Evolutionary conservation across 2,113 vertebrate genomes (phyloP).

Genomic region (Okapia johnstoni): DNA sequence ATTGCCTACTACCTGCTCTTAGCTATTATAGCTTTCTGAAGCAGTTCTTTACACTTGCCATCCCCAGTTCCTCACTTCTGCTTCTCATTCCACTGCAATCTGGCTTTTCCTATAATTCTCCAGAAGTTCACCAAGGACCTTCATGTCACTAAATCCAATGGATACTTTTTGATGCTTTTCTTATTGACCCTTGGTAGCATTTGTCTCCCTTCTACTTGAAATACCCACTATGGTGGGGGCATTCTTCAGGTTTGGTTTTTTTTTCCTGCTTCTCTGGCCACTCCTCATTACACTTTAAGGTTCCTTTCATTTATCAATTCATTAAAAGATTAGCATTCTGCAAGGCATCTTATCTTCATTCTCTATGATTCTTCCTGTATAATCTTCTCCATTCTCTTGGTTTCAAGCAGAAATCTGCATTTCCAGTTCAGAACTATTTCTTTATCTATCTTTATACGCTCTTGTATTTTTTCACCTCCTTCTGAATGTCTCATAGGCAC

Average conservation of each 20-base stretch:
- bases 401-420: neutral
- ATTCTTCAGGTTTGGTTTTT: neutral
- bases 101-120: neutral
- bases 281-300: neutral
- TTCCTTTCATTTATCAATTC: neutral
- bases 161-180: neutral
- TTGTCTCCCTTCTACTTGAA: neutral
- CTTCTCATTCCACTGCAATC: neutral
- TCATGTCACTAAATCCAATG: neutral
- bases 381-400: neutral
- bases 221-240: neutral
- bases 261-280: neutral
- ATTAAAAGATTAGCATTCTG: neutral
- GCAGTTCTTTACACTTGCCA: neutral
- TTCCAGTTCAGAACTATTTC: neutral
- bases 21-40: neutral
- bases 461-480: neutral
- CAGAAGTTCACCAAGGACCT: neutral
- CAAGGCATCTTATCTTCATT: neutral
- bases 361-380: neutral
- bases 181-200: neutral
- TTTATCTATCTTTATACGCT: neutral
- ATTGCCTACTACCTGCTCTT: neutral
- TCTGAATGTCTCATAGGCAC: neutral
- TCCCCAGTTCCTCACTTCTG: neutral